phyloP scores from a whole-genome alignment of 2,113 vertebrate genomes.

The Hippocampus comes region DNA sequence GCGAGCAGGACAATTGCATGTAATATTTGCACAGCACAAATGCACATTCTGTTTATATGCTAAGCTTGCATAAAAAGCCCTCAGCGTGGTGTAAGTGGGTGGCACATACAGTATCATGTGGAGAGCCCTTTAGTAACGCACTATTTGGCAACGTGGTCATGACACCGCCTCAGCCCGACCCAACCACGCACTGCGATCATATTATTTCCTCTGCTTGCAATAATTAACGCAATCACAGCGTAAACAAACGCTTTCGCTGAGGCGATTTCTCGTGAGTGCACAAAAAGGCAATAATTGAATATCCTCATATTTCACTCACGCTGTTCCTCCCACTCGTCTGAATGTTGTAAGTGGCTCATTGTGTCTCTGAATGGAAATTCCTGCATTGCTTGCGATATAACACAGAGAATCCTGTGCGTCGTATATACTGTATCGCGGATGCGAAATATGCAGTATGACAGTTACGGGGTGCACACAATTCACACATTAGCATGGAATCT shows the following conservation, averaged over 20 bases:
- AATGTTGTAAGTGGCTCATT: constrained; percentile 21
- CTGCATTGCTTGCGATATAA: constrained; percentile 32
- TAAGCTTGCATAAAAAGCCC: constrained; percentile 13
- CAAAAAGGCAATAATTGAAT: neutral
- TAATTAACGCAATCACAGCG: neutral
- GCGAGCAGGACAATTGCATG: constrained; percentile 9
- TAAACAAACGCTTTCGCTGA: constrained; percentile 6
- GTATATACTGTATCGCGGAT: constrained; percentile 31
- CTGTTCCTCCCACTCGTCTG: constrained; percentile 45
- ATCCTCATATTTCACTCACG: constrained; percentile 7
- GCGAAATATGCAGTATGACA: constrained; percentile 9
- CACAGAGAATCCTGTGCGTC: constrained; percentile 25
- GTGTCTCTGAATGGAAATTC: constrained; percentile 47
- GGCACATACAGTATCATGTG: constrained; percentile 22
- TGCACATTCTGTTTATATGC: neutral
- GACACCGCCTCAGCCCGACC: constrained; percentile 6
- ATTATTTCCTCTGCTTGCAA: constrained; percentile 6
- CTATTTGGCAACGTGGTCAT: constrained; percentile 66
- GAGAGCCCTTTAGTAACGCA: constrained; percentile 56
- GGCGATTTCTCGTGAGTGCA: neutral
- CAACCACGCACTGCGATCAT: constrained; percentile 7
- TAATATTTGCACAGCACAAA: neutral
- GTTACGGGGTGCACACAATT: neutral
- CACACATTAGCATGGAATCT: neutral
- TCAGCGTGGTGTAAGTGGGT: constrained; percentile 14